Evolutionary conservation across 2,888 invertebrate species (phyloP), one percentile per base, ranked within the genome.

Genomic region (Encarsia formosa): DNA sequence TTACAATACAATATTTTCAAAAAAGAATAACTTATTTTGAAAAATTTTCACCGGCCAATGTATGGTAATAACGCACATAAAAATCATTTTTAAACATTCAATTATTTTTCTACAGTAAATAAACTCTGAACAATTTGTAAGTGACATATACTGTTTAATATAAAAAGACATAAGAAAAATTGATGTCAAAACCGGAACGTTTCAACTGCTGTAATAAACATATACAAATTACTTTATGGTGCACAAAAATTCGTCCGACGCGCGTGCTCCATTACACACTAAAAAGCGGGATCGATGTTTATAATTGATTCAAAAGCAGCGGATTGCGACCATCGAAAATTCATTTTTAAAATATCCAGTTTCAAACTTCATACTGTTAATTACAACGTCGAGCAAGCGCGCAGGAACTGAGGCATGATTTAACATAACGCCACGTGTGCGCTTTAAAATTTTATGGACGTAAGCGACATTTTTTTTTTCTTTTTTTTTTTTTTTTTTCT

Each of bases 361-460:
- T 26, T n/a, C n/a, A n/a, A n/a, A n/a, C n/a, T n/a, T n/a, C n/a
- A n/a, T n/a, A n/a, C n/a, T n/a, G n/a, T n/a, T n/a, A n/a, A n/a
- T n/a, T n/a, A n/a, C n/a, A n/a, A n/a, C n/a, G n/a, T n/a, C n/a
- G n/a, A n/a, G n/a, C n/a, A 42, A 48, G 51, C 52, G 44, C 31
- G 51, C 50, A 32, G 34, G 39, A 26, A 20, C 18, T 46, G 41
- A 9, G 5, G 32, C 45, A 42, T 29, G 18, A 48, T 43, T 37
- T 11, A 29, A 37, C 38, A n/a, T n/a, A n/a, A n/a, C n/a, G n/a
- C n/a, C 32, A 26, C 37, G 31, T 41, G 42, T 55, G 51, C 48
- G 44, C 50, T 54, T 47, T 32, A 48, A 31, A 47, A 43, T 35
- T 51, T 22, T 35, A 18, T 55, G 44, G 50, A 51, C 40, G 49